Percentiles rank a stretch among this genome's conserved stretches.
phyloP scores from a whole-genome alignment of 1,140 invertebrate species.

The Scaptodrosophila lebanonensis region DNA sequence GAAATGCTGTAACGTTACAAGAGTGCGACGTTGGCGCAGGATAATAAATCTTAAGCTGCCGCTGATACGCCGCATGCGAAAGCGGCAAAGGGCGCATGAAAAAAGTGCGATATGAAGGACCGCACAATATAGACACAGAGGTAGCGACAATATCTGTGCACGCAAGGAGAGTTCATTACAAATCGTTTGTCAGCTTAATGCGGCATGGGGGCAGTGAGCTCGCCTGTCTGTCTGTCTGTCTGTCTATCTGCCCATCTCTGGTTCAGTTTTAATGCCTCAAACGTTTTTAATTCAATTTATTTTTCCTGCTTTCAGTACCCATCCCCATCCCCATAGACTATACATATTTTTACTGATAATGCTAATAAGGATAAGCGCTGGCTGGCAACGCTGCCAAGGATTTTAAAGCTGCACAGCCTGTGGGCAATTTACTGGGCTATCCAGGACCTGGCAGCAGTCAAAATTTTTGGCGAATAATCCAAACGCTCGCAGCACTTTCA shows the following conservation, averaged over 20 bases:
- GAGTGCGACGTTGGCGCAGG: conserved; percentile 43
- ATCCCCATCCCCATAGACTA: conserved; percentile 42
- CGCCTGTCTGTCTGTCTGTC: background rate
- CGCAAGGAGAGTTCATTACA: conserved; percentile 63
- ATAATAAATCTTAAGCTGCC: conserved; percentile 67
- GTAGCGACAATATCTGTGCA: conserved; percentile 41
- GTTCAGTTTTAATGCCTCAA: conserved; percentile 63
- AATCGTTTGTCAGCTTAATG: conserved; percentile 70
- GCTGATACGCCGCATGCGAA: conserved; percentile 35
- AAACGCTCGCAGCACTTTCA: too few relatives aligned
- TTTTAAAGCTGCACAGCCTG: conserved; percentile 40
- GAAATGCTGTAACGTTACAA: background rate
- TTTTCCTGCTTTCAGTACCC: conserved; percentile 34
- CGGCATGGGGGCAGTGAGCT: background rate
- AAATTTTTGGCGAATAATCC: background rate
- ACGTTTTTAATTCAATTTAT: conserved; percentile 69
- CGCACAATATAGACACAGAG: background rate
- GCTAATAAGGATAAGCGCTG: conserved; percentile 71
- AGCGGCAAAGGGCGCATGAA: conserved; percentile 21
- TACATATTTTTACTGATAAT: conserved; percentile 66
- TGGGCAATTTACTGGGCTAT: too few relatives aligned
- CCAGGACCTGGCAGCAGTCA: background rate
- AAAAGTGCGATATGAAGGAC: background rate
- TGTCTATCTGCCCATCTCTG: background rate
- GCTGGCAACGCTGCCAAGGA: conserved; percentile 27